Evolutionary conservation across 2,888 invertebrate species (phyloP).

Genomic region (Drosophila imparisetae): DNA sequence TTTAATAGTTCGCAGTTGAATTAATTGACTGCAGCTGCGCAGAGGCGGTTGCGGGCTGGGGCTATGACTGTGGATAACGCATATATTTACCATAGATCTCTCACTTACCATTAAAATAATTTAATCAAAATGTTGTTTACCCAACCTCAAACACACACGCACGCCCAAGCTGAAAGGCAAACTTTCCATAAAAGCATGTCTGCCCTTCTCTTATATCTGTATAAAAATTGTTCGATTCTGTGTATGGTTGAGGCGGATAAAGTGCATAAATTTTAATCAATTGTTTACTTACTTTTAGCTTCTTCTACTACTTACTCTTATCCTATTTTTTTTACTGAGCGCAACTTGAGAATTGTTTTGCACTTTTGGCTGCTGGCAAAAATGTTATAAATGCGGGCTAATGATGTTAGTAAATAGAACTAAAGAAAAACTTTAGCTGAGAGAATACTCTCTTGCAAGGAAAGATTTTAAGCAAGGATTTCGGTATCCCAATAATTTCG

Average conservation of each 20-base stretch:
- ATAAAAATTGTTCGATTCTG: conserved; percentile 41
- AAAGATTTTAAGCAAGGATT: not conserved
- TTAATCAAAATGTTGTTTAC: conserved; percentile 75
- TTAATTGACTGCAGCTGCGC: conserved; percentile 73
- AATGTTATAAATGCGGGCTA: conserved; percentile 27
- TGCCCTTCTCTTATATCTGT: conserved; percentile 51
- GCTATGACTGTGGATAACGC: conserved; percentile 42
- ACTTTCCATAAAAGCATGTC: conserved; percentile 62
- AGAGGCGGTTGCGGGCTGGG: not conserved
- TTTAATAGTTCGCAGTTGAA: conserved; percentile 80
- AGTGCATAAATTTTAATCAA: conserved; percentile 79
- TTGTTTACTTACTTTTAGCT: conserved; percentile 73
- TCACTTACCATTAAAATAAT: conserved; percentile 77
- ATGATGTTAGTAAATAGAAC: conserved; percentile 12
- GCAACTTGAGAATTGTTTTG: conserved; percentile 56
- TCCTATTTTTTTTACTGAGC: conserved; percentile 67
- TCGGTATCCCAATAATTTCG: not conserved
- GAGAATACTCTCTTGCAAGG: not conserved
- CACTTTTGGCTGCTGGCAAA: conserved; percentile 38
- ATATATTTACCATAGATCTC: conserved; percentile 73
- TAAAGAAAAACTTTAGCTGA: not conserved
- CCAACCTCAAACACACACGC: conserved; percentile 26
- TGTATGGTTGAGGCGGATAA: conserved; percentile 31
- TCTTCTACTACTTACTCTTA: conserved; percentile 34
- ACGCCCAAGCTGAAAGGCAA: conserved; percentile 45